Conservation (phyloP, 2,888 invertebrate species). For the Ennomos quercinarius region DNA sequence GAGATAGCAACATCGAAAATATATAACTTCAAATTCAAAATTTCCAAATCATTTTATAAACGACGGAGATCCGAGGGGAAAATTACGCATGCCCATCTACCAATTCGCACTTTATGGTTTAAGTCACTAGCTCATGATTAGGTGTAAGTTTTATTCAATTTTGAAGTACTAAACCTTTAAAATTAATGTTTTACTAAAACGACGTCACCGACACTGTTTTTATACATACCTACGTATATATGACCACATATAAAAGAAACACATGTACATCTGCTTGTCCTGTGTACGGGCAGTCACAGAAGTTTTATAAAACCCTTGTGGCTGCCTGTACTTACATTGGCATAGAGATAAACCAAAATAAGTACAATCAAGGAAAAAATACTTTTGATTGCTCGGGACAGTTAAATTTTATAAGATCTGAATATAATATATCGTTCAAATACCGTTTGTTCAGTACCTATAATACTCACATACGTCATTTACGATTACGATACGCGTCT, state of each 20-base stretch:
- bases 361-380: background rate
- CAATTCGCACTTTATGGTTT: no score
- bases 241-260: conserved; percentile 1
- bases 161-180: conserved; percentile 8
- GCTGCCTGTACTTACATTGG: background rate
- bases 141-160: conserved; percentile 6
- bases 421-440: no score
- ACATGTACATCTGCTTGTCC: background rate
- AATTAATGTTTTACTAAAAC: conserved; percentile 5
- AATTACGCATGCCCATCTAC: no score
- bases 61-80: no score
- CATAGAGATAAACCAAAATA: conserved; percentile 1
- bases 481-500: no score
- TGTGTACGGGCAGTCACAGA: background rate
- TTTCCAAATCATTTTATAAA: no score
- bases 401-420: background rate
- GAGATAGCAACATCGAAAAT: no score
- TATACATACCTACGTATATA: conserved; percentile 11
- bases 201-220: conserved; percentile 4
- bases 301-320: background rate
- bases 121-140: no score
- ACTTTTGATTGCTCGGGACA: background rate
- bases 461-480: no score
- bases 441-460: no score
- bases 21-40: no score